Evolutionary conservation across 2,113 vertebrate species (phyloP).

Genomic region (Platycercus adscitus): DNA sequence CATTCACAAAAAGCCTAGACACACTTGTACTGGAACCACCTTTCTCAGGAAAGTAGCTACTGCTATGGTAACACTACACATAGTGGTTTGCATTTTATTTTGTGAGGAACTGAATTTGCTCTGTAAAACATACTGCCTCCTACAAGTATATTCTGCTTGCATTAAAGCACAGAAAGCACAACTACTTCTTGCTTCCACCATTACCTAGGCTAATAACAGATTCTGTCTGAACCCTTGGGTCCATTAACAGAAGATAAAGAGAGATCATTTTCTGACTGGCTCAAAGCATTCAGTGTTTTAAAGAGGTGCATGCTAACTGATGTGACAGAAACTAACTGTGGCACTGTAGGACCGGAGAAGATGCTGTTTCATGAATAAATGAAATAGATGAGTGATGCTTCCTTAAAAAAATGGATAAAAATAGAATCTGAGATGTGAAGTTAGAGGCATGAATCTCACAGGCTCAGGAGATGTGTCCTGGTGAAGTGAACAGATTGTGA

Average conservation of each 20-base stretch:
- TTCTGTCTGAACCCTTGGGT: neutral
- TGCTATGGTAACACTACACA: neutral
- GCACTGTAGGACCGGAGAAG: neutral
- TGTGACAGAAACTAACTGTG: neutral
- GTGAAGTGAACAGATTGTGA: neutral
- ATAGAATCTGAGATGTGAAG: neutral
- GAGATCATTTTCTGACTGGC: neutral
- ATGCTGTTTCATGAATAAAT: neutral
- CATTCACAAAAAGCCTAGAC: neutral
- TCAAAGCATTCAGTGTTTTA: neutral
- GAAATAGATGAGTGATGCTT: neutral
- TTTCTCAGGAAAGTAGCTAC: neutral
- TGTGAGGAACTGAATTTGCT: neutral
- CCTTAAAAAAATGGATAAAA: neutral
- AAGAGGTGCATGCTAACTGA: neutral
- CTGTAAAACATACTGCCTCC: neutral
- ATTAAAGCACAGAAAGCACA: neutral
- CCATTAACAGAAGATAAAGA: neutral
- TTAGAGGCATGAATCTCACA: neutral
- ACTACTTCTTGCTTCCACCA: neutral
- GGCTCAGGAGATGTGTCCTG: neutral
- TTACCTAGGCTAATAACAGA: neutral
- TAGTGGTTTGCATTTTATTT: neutral
- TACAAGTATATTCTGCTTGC: accelerated
- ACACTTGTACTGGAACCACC: accelerated